Evolutionary conservation across 23 tunicate genomes (phyloP).

Genomic region (Trididemnum clinides): DNA sequence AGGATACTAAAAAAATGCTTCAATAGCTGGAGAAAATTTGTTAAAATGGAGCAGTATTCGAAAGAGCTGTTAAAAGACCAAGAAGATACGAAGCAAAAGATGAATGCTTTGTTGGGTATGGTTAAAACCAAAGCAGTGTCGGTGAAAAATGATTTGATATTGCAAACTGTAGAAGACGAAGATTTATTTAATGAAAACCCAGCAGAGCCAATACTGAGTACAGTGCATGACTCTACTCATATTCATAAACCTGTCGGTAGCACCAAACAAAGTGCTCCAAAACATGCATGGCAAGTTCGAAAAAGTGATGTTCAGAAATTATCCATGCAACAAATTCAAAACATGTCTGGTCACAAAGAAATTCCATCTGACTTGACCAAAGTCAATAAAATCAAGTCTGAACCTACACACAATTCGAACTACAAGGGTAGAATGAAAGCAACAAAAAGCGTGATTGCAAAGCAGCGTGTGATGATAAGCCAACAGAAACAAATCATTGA

Average conservation of each 20-base stretch:
- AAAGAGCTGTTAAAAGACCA: constrained; percentile 61
- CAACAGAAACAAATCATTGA: constrained; percentile 34
- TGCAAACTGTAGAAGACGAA: constrained; percentile 38
- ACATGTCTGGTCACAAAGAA: neutral
- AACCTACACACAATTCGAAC: neutral
- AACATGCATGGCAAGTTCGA: constrained; percentile 77
- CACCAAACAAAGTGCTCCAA: neutral
- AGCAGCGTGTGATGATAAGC: constrained; percentile 28
- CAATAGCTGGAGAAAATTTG: constrained; percentile 20
- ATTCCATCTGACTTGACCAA: neutral
- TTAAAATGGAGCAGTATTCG: constrained; percentile 52
- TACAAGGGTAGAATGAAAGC: neutral
- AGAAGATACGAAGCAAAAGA: constrained; percentile 56
- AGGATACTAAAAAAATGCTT: constrained; percentile 16
- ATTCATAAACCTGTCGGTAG: neutral
- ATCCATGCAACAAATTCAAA: constrained; percentile 38
- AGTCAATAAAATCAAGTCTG: neutral
- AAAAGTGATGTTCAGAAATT: constrained; percentile 50
- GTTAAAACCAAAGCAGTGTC: constrained; percentile 11
- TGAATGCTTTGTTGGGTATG: constrained; percentile 65
- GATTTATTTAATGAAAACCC: neutral
- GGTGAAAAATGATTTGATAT: constrained; percentile 12
- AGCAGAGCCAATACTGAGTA: neutral
- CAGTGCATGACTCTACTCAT: neutral
- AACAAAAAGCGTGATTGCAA: constrained; percentile 2